These are phyloP conservation scores for Enteromius mattozi DNA, from an alignment of 2,797 vertebrate species.

Conservation along the genomic window DNA sequence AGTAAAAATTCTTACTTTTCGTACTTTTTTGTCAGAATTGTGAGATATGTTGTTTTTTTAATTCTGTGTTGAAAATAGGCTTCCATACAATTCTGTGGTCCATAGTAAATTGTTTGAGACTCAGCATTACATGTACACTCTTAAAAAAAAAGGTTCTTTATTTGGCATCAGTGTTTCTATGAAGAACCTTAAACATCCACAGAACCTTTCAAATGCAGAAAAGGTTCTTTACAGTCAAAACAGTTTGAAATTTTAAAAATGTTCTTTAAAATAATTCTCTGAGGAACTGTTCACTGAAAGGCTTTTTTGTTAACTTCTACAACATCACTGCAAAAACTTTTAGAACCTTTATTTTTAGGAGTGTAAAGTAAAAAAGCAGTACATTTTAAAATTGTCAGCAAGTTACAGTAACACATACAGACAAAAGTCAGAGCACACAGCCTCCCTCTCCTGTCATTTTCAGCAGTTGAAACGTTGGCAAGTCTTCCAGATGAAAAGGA, in stretches of 20 bases:
- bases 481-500: constrained; percentile 55
- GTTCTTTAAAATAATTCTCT: too few species aligned
- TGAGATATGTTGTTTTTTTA: background rate
- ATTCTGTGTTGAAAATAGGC: background rate
- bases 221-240: too few species aligned
- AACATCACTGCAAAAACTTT: background rate
- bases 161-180: too few species aligned
- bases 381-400: background rate
- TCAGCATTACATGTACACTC: background rate
- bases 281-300: too few species aligned
- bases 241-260: too few species aligned
- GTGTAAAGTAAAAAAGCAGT: background rate
- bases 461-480: constrained; percentile 47
- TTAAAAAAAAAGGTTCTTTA: too few species aligned
- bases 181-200: too few species aligned
- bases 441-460: constrained; percentile 22
- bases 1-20: background rate
- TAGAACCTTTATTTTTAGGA: background rate
- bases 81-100: background rate
- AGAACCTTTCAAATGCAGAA: too few species aligned
- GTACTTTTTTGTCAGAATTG: background rate
- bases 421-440: constrained; percentile 47
- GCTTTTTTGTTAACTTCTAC: background rate
- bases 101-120: background rate
- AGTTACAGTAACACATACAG: constrained; percentile 8